These are phyloP conservation scores for Vanessa atalanta DNA, from an alignment of 1,140 invertebrate species.

Conservation along the genomic window DNA sequence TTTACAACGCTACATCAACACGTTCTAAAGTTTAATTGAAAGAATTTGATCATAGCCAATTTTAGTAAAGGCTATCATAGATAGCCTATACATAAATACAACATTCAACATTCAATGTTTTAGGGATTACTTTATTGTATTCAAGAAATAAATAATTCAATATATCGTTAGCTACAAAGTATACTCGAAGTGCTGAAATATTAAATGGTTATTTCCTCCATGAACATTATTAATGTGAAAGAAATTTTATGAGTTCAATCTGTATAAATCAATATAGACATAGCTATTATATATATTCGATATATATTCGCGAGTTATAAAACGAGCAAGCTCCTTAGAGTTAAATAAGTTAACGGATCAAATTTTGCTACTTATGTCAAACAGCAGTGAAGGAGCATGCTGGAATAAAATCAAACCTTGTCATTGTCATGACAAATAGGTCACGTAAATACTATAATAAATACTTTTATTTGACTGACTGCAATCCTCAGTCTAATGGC, in stretches of 20 bases:
- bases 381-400: too few relatives aligned
- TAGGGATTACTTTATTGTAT: constrained; percentile 13
- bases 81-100: too few relatives aligned
- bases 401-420: too few relatives aligned
- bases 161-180: constrained; percentile 18
- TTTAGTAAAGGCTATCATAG: neutral
- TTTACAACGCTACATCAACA: too few relatives aligned
- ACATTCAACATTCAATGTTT: neutral
- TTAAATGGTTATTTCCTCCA: neutral
- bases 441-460: too few relatives aligned
- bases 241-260: neutral
- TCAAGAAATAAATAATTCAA: constrained; percentile 9
- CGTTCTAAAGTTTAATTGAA: neutral
- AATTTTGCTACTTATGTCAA: too few relatives aligned
- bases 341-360: too few relatives aligned
- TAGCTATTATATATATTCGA: neutral
- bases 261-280: neutral
- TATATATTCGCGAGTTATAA: too few relatives aligned
- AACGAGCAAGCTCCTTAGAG: too few relatives aligned
- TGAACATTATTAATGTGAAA: neutral
- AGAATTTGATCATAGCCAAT: neutral
- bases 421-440: too few relatives aligned
- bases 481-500: too few relatives aligned
- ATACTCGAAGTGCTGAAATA: neutral
- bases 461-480: too few relatives aligned